These are phyloP conservation scores for Uropetala carovei DNA, from an alignment of 2,888 invertebrate species.

Conservation along the genomic window DNA sequence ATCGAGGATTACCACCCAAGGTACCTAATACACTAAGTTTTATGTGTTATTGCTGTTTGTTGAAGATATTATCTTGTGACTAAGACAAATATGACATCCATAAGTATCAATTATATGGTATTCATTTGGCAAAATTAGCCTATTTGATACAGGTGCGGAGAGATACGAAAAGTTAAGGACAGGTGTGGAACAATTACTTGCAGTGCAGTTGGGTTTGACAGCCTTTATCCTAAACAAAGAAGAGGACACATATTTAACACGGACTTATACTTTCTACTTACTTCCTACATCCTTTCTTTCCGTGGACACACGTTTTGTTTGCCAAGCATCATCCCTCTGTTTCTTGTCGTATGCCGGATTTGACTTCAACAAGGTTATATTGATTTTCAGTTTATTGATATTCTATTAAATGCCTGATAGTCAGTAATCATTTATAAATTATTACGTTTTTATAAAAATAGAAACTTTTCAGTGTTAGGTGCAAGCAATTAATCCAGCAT, in stretches of 20 bases:
- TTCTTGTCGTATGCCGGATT: conserved; percentile 78
- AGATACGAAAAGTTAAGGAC: conserved; percentile 78
- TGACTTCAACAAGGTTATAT: conserved; percentile 77
- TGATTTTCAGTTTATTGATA: background rate
- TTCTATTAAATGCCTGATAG: background rate
- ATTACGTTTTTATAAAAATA: background rate
- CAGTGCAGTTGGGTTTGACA: conserved; percentile 84
- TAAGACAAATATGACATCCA: background rate
- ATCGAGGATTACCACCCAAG: conserved; percentile 77
- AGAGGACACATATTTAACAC: conserved; percentile 79
- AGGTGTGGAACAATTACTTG: conserved; percentile 77
- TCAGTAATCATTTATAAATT: background rate
- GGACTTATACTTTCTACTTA: conserved; percentile 83
- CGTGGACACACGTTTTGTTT: conserved; percentile 80
- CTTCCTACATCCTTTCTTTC: conserved; percentile 81
- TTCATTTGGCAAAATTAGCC: conserved; percentile 73
- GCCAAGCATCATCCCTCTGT: conserved; percentile 81
- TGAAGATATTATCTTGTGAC: conserved; percentile 17
- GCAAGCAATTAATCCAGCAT: conserved; percentile 26
- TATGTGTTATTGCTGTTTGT: too few relatives aligned
- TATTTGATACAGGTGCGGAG: conserved; percentile 79
- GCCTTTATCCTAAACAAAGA: conserved; percentile 80
- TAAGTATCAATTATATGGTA: conserved; percentile 54
- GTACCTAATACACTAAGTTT: conserved; percentile 72
- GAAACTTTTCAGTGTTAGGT: background rate